Percentiles rank a stretch among this genome's conserved stretches.
These are phyloP conservation scores for Ceratina australensis DNA, from an alignment of 1,140 invertebrate species.

Conservation along the genomic window DNA sequence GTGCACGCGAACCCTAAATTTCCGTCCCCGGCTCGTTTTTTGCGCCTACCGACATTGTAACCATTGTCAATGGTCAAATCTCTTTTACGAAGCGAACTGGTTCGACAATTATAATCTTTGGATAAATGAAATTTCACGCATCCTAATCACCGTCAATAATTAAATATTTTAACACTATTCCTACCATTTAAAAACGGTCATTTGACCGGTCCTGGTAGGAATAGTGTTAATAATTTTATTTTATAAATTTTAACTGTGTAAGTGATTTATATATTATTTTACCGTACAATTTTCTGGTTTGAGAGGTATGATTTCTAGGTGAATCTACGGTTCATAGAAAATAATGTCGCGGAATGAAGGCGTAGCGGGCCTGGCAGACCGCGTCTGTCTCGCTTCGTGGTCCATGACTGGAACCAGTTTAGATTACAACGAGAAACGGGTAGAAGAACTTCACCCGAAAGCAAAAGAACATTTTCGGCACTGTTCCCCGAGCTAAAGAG, in stretches of 20 bases:
- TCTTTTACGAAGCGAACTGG: not conserved
- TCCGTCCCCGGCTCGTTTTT: slow-evolving; percentile 26
- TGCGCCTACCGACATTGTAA: slow-evolving; percentile 7
- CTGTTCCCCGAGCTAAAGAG: not conserved
- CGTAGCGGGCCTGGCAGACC: slow-evolving; percentile 43
- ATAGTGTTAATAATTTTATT: no score
- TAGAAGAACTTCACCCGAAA: slow-evolving; percentile 42
- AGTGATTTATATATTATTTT: no score
- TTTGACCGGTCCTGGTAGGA: no score
- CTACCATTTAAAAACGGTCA: no score
- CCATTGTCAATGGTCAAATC: not conserved
- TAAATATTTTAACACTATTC: no score
- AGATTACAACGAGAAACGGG: slow-evolving; percentile 32
- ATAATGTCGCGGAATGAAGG: slow-evolving; percentile 48
- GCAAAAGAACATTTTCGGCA: not conserved
- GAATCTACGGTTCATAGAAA: slow-evolving; percentile 33
- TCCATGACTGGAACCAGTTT: slow-evolving; percentile 58
- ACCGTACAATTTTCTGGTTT: no score
- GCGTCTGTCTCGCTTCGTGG: slow-evolving; percentile 49
- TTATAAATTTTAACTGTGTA: no score
- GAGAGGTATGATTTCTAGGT: not conserved
- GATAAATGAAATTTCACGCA: no score
- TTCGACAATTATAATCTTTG: not conserved
- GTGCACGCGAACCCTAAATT: slow-evolving; percentile 32
- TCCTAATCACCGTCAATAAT: no score